Evolutionary conservation across 1,140 invertebrate species (phyloP).

Genomic region (Ostrea denselamellosa): DNA sequence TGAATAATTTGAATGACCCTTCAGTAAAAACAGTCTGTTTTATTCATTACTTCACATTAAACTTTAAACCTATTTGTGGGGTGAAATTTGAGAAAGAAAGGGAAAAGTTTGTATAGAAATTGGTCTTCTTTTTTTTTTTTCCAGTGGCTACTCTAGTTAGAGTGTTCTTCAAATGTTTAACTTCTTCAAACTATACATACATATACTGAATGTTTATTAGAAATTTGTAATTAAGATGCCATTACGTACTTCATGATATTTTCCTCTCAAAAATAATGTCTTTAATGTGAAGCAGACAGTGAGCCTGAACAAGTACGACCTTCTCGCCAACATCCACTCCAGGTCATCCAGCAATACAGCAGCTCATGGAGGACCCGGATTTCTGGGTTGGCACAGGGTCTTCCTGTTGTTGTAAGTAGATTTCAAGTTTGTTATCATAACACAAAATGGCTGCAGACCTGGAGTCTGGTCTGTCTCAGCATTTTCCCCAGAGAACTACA

Average conservation of each 20-base stretch:
- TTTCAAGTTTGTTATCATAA: neutral
- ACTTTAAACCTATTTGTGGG: no score
- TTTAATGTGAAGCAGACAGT: conserved; percentile 54
- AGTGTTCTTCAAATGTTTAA: neutral
- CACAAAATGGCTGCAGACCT: neutral
- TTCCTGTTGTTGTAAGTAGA: conserved; percentile 65
- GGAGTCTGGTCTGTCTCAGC: no score
- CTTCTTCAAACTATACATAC: neutral
- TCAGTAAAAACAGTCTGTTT: no score
- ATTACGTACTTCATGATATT: no score
- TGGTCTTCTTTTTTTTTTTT: no score
- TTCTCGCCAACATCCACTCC: conserved; percentile 63
- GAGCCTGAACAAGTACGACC: conserved; percentile 67
- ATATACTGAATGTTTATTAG: neutral
- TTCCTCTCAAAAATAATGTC: neutral
- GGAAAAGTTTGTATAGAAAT: no score
- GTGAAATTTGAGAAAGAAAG: no score
- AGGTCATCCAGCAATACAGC: conserved; percentile 49
- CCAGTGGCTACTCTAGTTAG: no score
- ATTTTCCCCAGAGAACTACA: no score
- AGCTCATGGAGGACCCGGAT: conserved; percentile 66
- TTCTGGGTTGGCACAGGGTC: conserved; percentile 67
- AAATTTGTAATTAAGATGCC: no score
- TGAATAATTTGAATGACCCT: no score
- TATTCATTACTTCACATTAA: no score